phyloP scores from a whole-genome alignment of 35 echinoderm and acorn worm species.

The Apostichopus californicus region DNA sequence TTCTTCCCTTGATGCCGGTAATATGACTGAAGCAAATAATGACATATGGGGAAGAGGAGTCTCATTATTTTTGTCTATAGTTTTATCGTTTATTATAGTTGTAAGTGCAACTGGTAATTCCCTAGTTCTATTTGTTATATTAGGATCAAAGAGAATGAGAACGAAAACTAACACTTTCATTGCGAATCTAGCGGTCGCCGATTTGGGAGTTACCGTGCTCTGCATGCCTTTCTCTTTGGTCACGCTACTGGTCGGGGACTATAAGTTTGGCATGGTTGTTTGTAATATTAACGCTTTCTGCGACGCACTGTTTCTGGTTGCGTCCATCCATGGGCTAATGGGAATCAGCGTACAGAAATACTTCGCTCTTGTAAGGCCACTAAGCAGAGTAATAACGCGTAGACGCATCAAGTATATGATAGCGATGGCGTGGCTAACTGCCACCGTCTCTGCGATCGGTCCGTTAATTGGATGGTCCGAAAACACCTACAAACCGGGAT shows the following conservation, averaged over 20 bases:
- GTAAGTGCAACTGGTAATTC: constrained; percentile 75
- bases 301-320: constrained; percentile 82
- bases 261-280: constrained; percentile 61
- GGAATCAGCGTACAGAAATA: constrained; percentile 89
- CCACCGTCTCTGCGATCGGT: constrained; percentile 67
- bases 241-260: constrained; percentile 69
- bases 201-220: constrained; percentile 76
- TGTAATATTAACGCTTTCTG: constrained; percentile 88
- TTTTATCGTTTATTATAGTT: constrained; percentile 9
- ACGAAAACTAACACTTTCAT: constrained; percentile 92
- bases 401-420: constrained; percentile 77
- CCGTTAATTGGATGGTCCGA: constrained; percentile 77
- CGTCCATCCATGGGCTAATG: constrained; percentile 91
- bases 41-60: background rate
- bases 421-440: constrained; percentile 63
- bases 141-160: constrained; percentile 70
- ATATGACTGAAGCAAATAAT: background rate
- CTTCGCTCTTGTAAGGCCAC: constrained; percentile 81
- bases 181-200: constrained; percentile 84
- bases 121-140: constrained; percentile 68
- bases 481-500: constrained; percentile 86
- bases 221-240: constrained; percentile 91
- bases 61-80: constrained; percentile 1
- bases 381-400: constrained; percentile 68
- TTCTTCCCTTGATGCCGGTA: background rate